Evolutionary conservation across 2,888 invertebrate species (phyloP).

Genomic region (Aphodius granarius): DNA sequence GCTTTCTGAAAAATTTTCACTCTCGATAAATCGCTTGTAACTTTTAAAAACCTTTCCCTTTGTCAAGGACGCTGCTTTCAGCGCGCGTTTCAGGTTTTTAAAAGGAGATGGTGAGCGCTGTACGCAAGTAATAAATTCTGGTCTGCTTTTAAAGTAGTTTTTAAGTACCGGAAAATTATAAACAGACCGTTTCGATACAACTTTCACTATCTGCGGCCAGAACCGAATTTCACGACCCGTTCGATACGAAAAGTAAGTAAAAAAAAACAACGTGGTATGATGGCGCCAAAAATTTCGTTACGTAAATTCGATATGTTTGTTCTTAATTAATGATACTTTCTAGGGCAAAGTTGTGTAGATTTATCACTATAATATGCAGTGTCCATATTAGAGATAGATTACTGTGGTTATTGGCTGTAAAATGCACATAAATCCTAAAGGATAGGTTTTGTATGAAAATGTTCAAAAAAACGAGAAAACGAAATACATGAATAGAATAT

Average conservation of each 20-base stretch:
- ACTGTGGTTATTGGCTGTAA: too few relatives aligned
- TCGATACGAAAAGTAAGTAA: not conserved
- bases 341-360: not conserved
- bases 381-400: too few relatives aligned
- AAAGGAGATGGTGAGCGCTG: not conserved
- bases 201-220: slow-evolving; percentile 10
- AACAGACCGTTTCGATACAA: not conserved
- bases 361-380: too few relatives aligned
- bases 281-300: not conserved
- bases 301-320: not conserved
- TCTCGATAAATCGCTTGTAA: not conserved
- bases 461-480: too few relatives aligned
- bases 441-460: too few relatives aligned
- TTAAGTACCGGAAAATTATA: not conserved
- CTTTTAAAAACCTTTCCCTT: not conserved
- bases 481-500: too few relatives aligned
- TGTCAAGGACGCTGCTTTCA: not conserved
- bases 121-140: not conserved
- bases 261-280: not conserved
- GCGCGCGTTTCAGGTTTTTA: not conserved
- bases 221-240: slow-evolving; percentile 1
- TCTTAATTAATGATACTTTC: not conserved
- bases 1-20: not conserved
- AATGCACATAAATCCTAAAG: too few relatives aligned
- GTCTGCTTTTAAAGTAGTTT: not conserved